Base-by-base conservation (phyloP, 2,113 vertebrate genomes). In the Hymenochirus boettgeri region DNA sequence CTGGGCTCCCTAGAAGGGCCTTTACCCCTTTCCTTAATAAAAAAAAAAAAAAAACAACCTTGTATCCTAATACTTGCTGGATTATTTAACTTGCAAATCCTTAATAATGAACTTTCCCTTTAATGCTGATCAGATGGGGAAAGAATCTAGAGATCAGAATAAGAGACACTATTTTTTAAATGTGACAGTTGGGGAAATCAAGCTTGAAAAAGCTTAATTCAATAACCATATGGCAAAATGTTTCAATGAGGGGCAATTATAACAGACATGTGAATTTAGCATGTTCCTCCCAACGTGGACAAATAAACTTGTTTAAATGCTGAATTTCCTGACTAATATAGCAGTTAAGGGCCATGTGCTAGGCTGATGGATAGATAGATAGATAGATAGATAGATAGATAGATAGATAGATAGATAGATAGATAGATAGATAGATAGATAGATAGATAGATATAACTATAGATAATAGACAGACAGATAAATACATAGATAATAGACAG, bases 181-280 rank as follows among this genome's bases (percentile, higher is more conserved):
- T 24, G 64, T 57, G 55, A 48, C 63, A 65, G 63, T 59, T 67
- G 64, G 56, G n/a, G 46, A 58, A 59, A 37, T 22, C 46, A 59
- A 59, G 45, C 64, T n/a, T 59, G 55, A 52, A 59, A 52, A 45
- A 15, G 61, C 73, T 70, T 15, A 24, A 73, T 75, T 64, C 78
- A 67, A 52, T 59, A 59, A 51, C 64, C 64, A 51, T 67, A 67
- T 67, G 64, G 31, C 64, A 59, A 62, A 65, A 76, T 76, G 76
- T 82, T 78, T 72, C 7, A 56, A 62, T 59, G 72, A 69, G 75
- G n/a, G 77, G 73, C 62, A 75, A 71, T 72, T 77, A 69, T 27
- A 70, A 71, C 42, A 59, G 59, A 59, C 76, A 79, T 61, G 62
- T 78, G 80, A 76, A 79, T 78, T 71, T 58, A 79, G 63, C 70